Conservation (phyloP, 2,888 invertebrate genomes). For the Hirtodrosophila histrioides region DNA sequence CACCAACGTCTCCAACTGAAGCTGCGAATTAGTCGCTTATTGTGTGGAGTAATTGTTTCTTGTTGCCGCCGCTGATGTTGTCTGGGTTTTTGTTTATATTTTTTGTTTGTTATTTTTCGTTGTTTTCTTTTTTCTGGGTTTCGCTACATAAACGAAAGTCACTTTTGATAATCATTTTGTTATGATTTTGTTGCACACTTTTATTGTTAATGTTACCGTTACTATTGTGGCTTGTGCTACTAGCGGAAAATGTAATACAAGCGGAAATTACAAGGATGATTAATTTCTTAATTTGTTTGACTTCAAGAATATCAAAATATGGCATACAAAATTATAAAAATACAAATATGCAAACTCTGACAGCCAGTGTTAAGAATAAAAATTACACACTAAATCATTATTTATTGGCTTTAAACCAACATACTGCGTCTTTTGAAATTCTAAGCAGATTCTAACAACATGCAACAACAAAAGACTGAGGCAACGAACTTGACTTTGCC, state of each 20-base stretch:
- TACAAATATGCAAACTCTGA: conserved; percentile 2
- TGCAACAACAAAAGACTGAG: conserved; percentile 49
- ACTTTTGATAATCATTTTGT: conserved; percentile 67
- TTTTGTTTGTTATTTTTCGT: conserved; percentile 12
- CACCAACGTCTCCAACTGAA: conserved; percentile 46
- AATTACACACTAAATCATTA: conserved; percentile 19
- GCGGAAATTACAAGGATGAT: conserved; percentile 63
- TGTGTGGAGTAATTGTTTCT: conserved; percentile 76
- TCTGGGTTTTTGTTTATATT: conserved; percentile 22
- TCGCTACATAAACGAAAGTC: conserved; percentile 68
- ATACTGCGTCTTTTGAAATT: conserved; percentile 20
- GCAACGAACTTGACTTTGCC: conserved; percentile 51
- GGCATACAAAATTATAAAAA: background rate
- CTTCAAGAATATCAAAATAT: conserved; percentile 11
- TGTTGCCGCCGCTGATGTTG: conserved; percentile 53
- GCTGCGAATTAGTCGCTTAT: conserved; percentile 75
- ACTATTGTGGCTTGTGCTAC: conserved; percentile 29
- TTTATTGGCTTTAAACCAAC: conserved; percentile 26
- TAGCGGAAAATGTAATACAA: conserved; percentile 65
- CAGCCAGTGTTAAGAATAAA: conserved; percentile 10
- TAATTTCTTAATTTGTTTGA: conserved; percentile 37
- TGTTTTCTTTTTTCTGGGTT: conserved; percentile 17
- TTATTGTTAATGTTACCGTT: conserved; percentile 3
- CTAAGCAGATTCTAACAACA: conserved; percentile 14
- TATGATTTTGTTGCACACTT: conserved; percentile 49